Conservation (phyloP, 2,888 invertebrate genomes). For the Lepidonotus clava region DNA sequence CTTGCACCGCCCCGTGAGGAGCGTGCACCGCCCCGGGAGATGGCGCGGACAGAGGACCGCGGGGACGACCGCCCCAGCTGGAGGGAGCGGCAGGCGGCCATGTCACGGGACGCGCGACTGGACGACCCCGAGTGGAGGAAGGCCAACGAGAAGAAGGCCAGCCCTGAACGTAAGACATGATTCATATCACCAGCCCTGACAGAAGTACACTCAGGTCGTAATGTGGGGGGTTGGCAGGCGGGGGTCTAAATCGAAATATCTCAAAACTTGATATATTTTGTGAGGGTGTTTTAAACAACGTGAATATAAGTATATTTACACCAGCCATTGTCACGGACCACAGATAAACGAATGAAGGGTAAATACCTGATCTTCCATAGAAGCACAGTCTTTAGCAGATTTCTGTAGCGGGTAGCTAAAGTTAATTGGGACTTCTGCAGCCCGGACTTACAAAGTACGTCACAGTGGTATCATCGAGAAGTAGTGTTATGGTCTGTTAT, state of each 20-base stretch:
- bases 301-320: not conserved
- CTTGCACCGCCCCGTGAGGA: not conserved
- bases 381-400: no score
- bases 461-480: no score
- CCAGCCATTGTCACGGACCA: not conserved
- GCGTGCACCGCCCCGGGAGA: no score
- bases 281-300: not conserved
- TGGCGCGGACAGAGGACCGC: no score
- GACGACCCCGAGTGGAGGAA: slow-evolving; percentile 3
- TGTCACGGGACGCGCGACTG: slow-evolving; percentile 1
- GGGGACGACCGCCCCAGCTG: slow-evolving; percentile 26
- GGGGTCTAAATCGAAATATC: not conserved
- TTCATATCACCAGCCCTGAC: not conserved
- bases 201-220: not conserved
- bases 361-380: no score
- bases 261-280: not conserved
- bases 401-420: no score
- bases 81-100: slow-evolving; percentile 41
- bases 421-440: no score
- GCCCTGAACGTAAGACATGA: not conserved
- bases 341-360: no score
- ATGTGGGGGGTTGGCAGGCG: not conserved
- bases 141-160: not conserved
- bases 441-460: no score
- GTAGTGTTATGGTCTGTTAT: no score